Conservation (phyloP, 2,888 invertebrate species). For the Amphiduros pacificus region DNA sequence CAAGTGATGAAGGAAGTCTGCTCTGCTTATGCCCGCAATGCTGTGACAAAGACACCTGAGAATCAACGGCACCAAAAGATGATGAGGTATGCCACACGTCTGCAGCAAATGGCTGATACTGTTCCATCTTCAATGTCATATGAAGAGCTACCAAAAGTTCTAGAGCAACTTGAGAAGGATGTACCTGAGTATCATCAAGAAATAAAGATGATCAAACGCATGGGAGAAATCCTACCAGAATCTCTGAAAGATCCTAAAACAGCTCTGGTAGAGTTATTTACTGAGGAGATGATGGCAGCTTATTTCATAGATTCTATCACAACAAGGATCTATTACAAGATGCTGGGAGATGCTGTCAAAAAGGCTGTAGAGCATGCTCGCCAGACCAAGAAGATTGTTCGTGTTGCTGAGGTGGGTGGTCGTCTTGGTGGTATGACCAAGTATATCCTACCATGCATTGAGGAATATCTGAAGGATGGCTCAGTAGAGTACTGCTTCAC, state of each 20-base stretch:
- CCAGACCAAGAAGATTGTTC: conserved; percentile 12
- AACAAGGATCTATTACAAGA: conserved; percentile 11
- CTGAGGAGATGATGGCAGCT: conserved; percentile 11
- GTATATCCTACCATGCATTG: conserved; percentile 5
- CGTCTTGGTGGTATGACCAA: conserved; percentile 16
- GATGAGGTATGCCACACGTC: background rate
- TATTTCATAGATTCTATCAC: conserved; percentile 18
- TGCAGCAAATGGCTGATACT: conserved; percentile 2
- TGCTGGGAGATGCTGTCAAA: conserved; percentile 3
- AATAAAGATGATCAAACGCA: conserved; percentile 9
- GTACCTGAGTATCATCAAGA: conserved; percentile 10
- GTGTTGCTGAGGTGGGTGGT: conserved; percentile 18
- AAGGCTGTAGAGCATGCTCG: conserved; percentile 7
- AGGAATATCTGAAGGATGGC: conserved; percentile 10
- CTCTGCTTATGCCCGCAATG: conserved; percentile 2
- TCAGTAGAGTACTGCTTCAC: conserved; percentile 15
- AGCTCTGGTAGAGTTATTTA: conserved; percentile 16
- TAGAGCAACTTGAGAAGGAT: background rate
- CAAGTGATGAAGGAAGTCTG: background rate
- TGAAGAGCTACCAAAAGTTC: no score
- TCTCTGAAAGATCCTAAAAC: conserved; percentile 9
- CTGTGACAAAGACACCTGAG: background rate
- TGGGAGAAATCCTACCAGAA: conserved; percentile 12
- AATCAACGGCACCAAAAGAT: background rate
- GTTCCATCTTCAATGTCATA: no score